Conservation (phyloP, 1,140 invertebrate genomes). For the Tetragonula clypearis region DNA sequence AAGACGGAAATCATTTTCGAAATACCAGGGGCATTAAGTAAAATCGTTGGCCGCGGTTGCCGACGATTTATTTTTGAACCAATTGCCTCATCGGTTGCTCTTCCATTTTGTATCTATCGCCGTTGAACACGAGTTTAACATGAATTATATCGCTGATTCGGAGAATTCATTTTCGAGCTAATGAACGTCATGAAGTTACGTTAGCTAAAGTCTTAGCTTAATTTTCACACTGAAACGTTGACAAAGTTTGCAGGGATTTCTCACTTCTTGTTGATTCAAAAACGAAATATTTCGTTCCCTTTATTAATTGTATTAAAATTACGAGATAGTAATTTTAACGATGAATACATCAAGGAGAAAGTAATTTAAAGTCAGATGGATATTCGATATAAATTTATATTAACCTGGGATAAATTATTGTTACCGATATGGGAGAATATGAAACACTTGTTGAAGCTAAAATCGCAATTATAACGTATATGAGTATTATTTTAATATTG, state of each 20-base stretch:
- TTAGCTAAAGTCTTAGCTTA: background rate
- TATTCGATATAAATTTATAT: no score
- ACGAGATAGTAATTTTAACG: background rate
- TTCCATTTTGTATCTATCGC: constrained; percentile 44
- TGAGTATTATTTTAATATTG: no score
- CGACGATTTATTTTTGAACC: constrained; percentile 59
- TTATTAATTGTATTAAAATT: background rate
- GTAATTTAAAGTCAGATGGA: no score
- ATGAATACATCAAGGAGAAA: no score
- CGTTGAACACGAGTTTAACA: background rate
- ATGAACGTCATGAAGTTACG: background rate
- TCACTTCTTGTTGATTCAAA: background rate
- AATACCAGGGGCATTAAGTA: background rate
- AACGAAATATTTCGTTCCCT: background rate
- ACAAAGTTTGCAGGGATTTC: background rate
- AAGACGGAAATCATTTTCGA: constrained; percentile 25
- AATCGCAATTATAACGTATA: no score
- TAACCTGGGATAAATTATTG: no score
- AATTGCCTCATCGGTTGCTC: constrained; percentile 55
- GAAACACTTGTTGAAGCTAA: no score
- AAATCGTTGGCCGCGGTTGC: background rate
- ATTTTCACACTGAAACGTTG: background rate
- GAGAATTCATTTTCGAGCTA: background rate
- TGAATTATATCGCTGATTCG: background rate
- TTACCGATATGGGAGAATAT: no score